Evolutionary conservation across 1,140 invertebrate species (phyloP).

Genomic region (Ooceraea biroi): DNA sequence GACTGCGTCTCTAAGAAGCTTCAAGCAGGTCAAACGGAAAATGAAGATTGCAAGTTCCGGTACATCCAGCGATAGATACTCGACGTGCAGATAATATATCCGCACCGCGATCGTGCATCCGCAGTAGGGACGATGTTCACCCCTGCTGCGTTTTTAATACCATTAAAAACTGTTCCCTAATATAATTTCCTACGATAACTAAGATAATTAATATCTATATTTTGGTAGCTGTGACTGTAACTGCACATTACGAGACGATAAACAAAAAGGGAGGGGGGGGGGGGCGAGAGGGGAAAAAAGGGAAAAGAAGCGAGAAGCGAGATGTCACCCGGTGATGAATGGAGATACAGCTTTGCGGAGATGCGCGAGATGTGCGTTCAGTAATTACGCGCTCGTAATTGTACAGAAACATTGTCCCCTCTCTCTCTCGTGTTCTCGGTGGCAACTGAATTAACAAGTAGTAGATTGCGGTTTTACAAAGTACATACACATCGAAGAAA

Average conservation of each 20-base stretch:
- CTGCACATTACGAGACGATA: background rate
- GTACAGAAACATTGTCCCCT: background rate
- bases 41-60: slow-evolving; percentile 2
- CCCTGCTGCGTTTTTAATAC: slow-evolving; percentile 46
- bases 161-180: slow-evolving; percentile 23
- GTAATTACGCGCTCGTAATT: background rate
- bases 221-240: slow-evolving; percentile 41
- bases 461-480: slow-evolving; percentile 62
- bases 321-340: slow-evolving; percentile 14
- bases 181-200: slow-evolving; percentile 49
- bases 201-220: slow-evolving; percentile 53
- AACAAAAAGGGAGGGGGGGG: no score
- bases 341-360: slow-evolving; percentile 20
- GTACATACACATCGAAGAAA: slow-evolving; percentile 66
- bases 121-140: background rate
- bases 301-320: slow-evolving; percentile 1
- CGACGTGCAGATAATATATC: slow-evolving; percentile 4
- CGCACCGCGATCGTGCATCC: slow-evolving; percentile 17
- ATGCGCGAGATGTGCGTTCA: background rate
- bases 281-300: no score
- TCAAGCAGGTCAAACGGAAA: background rate
- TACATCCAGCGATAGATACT: background rate
- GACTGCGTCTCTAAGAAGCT: background rate
- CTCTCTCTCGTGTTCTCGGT: slow-evolving; percentile 10
- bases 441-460: slow-evolving; percentile 79